Percentiles rank a stretch among this genome's conserved stretches.
Evolutionary conservation across 2,113 vertebrate genomes (phyloP).

Genomic region (Phaethornis superciliosus): DNA sequence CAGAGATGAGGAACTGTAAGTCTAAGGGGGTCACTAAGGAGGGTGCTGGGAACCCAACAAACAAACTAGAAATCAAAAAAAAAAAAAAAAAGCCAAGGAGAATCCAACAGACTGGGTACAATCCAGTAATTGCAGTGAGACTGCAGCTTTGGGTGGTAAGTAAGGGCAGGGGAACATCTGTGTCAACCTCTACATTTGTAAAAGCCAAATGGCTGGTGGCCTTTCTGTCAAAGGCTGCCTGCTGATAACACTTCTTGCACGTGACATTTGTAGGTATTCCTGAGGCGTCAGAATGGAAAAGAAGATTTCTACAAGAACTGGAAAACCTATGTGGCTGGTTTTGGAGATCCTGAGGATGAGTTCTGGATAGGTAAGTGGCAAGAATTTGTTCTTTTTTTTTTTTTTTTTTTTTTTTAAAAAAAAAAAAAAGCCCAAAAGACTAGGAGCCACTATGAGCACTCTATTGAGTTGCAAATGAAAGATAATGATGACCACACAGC

Average conservation of each 20-base stretch:
- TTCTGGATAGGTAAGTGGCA: slow-evolving; percentile 91
- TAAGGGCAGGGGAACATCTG: neutral
- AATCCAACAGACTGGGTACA: neutral
- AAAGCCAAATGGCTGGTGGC: neutral
- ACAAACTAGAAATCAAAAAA: neutral
- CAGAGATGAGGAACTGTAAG: neutral
- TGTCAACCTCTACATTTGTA: neutral
- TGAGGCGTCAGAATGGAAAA: slow-evolving; percentile 89
- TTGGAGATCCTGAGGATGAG: slow-evolving; percentile 91
- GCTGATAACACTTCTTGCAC: neutral
- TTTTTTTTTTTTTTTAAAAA: neutral
- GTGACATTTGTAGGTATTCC: slow-evolving; percentile 82
- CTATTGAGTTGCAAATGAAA: neutral
- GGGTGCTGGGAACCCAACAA: neutral
- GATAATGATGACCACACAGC: neutral
- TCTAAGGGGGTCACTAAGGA: fast-evolving
- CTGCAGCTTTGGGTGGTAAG: neutral
- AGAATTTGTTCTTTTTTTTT: neutral
- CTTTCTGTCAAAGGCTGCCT: neutral
- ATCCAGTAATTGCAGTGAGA: neutral
- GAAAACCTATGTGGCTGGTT: slow-evolving; percentile 91
- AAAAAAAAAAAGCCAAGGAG: neutral
- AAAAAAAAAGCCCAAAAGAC: neutral
- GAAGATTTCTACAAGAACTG: slow-evolving; percentile 95
- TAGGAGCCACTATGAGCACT: neutral